phyloP scores from a whole-genome alignment of 2,113 vertebrate species.

The Sterrhoptilus dennistouni region DNA sequence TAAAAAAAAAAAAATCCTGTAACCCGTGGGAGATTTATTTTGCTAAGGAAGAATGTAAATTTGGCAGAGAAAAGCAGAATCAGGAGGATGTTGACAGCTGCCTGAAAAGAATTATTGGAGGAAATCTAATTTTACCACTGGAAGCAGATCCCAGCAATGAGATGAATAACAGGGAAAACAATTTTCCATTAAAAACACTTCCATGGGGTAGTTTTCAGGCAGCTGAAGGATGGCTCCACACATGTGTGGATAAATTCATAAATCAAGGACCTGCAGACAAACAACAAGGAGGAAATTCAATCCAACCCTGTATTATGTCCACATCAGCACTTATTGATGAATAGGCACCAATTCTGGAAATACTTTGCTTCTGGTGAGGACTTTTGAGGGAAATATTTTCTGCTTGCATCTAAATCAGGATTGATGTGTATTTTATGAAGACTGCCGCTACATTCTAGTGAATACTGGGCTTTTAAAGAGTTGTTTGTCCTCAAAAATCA shows the following conservation, averaged over 20 bases:
- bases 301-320: not conserved
- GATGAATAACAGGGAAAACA: not conserved
- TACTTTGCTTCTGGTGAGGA: not conserved
- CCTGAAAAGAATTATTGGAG: not conserved
- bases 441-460: not conserved
- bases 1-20: not conserved
- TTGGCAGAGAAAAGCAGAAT: not conserved
- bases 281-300: slow-evolving; percentile 1
- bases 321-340: not conserved
- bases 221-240: not conserved
- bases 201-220: not conserved
- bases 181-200: slow-evolving; percentile 6
- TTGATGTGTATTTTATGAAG: not conserved
- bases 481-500: not conserved
- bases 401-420: not conserved
- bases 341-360: not conserved
- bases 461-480: not conserved
- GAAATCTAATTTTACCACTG: slow-evolving; percentile 28
- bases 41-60: not conserved
- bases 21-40: slow-evolving; percentile 6
- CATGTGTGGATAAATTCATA: not conserved
- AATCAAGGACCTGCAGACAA: not conserved
- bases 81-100: slow-evolving; percentile 1
- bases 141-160: not conserved
- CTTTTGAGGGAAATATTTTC: not conserved